These are phyloP conservation scores for Cephus sareptanus DNA, from an alignment of 2,888 invertebrate genomes.

Conservation along the genomic window DNA sequence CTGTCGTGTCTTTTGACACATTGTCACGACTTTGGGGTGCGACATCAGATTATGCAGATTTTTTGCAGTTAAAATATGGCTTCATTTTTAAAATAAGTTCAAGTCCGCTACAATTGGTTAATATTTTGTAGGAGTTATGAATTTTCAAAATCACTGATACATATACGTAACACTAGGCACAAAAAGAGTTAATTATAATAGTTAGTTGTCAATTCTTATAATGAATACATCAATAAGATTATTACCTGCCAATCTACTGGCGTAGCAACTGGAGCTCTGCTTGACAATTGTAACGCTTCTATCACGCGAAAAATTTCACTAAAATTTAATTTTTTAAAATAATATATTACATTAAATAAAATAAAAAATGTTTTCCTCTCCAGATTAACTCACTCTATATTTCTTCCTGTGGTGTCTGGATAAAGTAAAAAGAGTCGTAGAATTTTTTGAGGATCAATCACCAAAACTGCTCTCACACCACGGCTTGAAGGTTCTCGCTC, in stretches of 20 bases:
- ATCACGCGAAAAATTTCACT: slow-evolving; percentile 73
- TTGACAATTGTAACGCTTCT: slow-evolving; percentile 72
- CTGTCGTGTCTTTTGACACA: too few species aligned
- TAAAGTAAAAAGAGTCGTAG: slow-evolving; percentile 72
- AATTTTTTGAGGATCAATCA: slow-evolving; percentile 71
- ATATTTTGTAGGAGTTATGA: too few species aligned
- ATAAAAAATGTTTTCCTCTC: neutral
- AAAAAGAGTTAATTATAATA: neutral
- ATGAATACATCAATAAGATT: neutral
- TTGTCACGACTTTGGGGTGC: too few species aligned
- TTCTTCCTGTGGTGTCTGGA: slow-evolving; percentile 74
- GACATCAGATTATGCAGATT: too few species aligned
- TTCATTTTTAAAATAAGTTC: too few species aligned
- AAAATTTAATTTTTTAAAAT: slow-evolving; percentile 32
- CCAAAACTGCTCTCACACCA: slow-evolving; percentile 70
- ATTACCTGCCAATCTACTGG: slow-evolving; percentile 72
- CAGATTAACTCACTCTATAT: slow-evolving; percentile 68
- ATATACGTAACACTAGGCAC: too few species aligned
- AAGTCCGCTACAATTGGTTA: too few species aligned
- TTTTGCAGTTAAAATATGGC: too few species aligned
- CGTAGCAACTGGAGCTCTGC: slow-evolving; percentile 68
- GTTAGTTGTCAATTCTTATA: neutral
- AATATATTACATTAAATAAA: neutral
- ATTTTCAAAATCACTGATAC: too few species aligned
- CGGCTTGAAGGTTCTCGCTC: slow-evolving; percentile 67